Conservation (phyloP, 2,888 invertebrate genomes). For the Hyles lineata region DNA sequence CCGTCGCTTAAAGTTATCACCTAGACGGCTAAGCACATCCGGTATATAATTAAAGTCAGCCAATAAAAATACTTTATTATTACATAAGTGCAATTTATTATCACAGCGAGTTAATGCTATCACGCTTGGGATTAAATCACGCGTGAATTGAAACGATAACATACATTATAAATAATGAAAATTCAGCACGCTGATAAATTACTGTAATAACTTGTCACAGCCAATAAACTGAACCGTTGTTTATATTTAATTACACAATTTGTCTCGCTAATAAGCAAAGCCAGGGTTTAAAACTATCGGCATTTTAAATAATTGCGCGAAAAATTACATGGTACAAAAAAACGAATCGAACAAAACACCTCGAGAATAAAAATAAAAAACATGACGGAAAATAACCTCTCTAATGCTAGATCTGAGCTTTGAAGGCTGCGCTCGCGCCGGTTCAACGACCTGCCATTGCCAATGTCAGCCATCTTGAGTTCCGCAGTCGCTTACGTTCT, state of each 20-base stretch:
- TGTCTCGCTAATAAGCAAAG: conserved; percentile 35
- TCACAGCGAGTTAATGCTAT: conserved; percentile 4
- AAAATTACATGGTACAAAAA: conserved; percentile 44
- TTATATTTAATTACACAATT: conserved; percentile 31
- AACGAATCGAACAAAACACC: conserved; percentile 52
- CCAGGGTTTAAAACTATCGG: conserved; percentile 20
- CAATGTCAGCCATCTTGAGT: conserved; percentile 85
- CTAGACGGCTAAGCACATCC: not conserved
- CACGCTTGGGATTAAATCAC: conserved; percentile 22
- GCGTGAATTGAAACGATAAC: conserved; percentile 24
- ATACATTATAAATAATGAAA: conserved; percentile 22
- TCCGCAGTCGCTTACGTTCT: conserved; percentile 84
- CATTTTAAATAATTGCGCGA: conserved; percentile 34
- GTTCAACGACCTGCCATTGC: conserved; percentile 82
- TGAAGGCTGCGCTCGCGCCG: conserved; percentile 80
- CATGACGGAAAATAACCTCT: conserved; percentile 78
- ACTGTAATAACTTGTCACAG: conserved; percentile 34
- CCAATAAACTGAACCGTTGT: conserved; percentile 29
- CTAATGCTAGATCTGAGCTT: conserved; percentile 83
- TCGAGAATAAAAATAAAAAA: conserved; percentile 62
- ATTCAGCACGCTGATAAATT: conserved; percentile 46
- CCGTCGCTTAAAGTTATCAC: not conserved
- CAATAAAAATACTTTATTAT: not conserved
- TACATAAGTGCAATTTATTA: conserved; percentile 2
- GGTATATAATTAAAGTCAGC: not conserved